A percentile compares a stretch with the other conserved stretches of the same genome.
phyloP scores from a whole-genome alignment of 1,140 invertebrate genomes.

The Ceratoteleas bidentatus region DNA sequence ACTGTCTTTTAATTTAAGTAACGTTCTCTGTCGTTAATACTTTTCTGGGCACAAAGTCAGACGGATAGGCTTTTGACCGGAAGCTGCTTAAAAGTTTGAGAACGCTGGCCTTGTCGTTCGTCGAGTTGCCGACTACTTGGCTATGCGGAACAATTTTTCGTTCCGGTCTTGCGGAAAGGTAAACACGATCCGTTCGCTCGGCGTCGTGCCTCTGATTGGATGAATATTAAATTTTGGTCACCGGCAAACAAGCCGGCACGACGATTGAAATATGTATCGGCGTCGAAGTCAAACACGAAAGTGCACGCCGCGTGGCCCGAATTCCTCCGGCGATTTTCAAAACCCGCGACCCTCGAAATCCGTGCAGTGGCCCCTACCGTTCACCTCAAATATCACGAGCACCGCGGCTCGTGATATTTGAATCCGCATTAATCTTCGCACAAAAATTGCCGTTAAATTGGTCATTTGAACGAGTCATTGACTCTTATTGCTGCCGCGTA shows the following conservation, averaged over 20 bases:
- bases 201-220: conserved; percentile 71
- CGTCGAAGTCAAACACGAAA: conserved; percentile 75
- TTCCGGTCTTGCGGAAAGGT: conserved; percentile 63
- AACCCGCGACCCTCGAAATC: no score
- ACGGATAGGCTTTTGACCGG: conserved; percentile 49
- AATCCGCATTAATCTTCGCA: conserved; percentile 32
- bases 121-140: conserved; percentile 59
- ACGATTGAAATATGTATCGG: conserved; percentile 78
- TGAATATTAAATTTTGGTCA: conserved; percentile 79
- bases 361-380: no score
- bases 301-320: conserved; percentile 72
- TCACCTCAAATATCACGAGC: no score
- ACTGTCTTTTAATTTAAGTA: conserved; percentile 38
- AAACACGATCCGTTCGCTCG: conserved; percentile 65
- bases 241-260: conserved; percentile 72
- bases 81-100: conserved; percentile 62
- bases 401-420: conserved; percentile 14
- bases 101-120: conserved; percentile 44
- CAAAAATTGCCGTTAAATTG: conserved; percentile 16
- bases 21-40: conserved; percentile 35
- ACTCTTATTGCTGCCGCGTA: conserved; percentile 42
- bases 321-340: conserved; percentile 69
- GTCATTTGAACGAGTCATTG: conserved; percentile 62
- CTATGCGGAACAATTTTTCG: conserved; percentile 70
- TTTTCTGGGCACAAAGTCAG: conserved; percentile 43